These are phyloP conservation scores for Anabas testudineus DNA, from an alignment of 2,797 vertebrate genomes.

Conservation along the genomic window DNA sequence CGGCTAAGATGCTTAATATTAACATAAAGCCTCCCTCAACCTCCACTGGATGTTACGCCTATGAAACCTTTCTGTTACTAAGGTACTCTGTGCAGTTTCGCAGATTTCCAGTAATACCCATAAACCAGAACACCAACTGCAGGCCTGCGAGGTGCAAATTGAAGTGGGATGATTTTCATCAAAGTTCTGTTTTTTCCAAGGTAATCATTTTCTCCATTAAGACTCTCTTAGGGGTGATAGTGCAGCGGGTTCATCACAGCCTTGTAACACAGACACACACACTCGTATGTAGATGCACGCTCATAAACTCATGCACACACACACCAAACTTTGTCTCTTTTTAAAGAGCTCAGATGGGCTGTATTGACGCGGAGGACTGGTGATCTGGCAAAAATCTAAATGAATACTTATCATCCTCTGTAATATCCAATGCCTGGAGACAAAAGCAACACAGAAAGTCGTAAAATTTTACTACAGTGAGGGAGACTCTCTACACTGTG, in stretches of 20 bases:
- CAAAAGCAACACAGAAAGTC: constrained; percentile 77
- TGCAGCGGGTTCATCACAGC: constrained; percentile 67
- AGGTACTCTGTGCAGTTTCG: constrained; percentile 46
- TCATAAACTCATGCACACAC: constrained; percentile 16
- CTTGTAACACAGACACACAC: constrained; percentile 42
- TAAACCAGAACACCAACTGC: constrained; percentile 66
- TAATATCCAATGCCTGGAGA: constrained; percentile 79
- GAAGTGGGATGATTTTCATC: constrained; percentile 78
- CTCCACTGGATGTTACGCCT: constrained; percentile 31
- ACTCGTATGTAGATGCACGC: constrained; percentile 28
- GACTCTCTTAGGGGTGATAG: constrained; percentile 70
- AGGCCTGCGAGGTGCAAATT: constrained; percentile 63
- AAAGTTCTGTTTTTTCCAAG: constrained; percentile 75
- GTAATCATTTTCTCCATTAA: constrained; percentile 79
- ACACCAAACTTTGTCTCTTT: constrained; percentile 57
- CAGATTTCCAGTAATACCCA: constrained; percentile 69
- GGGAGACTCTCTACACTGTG: constrained; percentile 80
- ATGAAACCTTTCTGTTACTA: constrained; percentile 43
- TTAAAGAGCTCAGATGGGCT: constrained; percentile 79
- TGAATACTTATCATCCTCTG: constrained; percentile 75
- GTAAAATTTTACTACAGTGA: constrained; percentile 79
- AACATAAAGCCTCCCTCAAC: constrained; percentile 35
- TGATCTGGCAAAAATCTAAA: constrained; percentile 80
- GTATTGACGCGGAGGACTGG: constrained; percentile 76
- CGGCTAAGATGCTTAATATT: constrained; percentile 16